Base-by-base conservation (phyloP, 2,888 invertebrate genomes). In the Thereva unica region DNA sequence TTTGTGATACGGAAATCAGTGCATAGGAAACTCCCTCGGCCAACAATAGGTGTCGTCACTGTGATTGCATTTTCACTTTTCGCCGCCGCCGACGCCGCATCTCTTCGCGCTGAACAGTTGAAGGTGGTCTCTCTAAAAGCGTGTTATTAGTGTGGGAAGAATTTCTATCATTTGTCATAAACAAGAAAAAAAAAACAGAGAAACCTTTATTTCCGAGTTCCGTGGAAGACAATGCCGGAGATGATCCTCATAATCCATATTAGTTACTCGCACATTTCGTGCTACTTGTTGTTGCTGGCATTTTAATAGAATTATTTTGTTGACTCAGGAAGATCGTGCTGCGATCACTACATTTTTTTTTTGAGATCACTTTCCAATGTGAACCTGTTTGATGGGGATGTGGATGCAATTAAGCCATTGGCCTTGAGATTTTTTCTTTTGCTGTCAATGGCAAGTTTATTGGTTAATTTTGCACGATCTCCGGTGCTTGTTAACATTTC, bases 101-200 rank as follows among this genome's bases (percentile, higher is more conserved):
- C 12, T 9, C 38, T 42, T 9, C 23, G n/a, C 23, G 23, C 23
- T 23, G 23, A 23, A 23, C 2, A 23, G 23, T 2, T 23, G 23
- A 23, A 23, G 53, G 54, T 54, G 53, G 47, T 45, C 38, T 59
- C 38, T 59, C 47, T n/a, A 70, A 70, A 70, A 70, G 68, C 69
- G 64, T 70, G 69, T 68, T 67, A 68, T 66, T 64, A 70, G 68
- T 70, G 69, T 70, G 69, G 64, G 69, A 70, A 64, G 52, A 68
- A 50, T 70, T 67, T 57, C 41, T 50, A 7, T 45, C n/a, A 66
- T 66, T 57, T 50, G 47, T 64, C 54, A 64, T 64, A 64, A 55
- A n/a, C n/a, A n/a, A n/a, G n/a, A n/a, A n/a, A n/a, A n/a, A 40
- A 64, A 61, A 61, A 64, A 64, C 47, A 47, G 47, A 64, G 55